A percentile compares a stretch with the other conserved stretches of the same genome.
Evolutionary conservation across 2,888 invertebrate genomes (phyloP).

Genomic region (Baccha elongata): DNA sequence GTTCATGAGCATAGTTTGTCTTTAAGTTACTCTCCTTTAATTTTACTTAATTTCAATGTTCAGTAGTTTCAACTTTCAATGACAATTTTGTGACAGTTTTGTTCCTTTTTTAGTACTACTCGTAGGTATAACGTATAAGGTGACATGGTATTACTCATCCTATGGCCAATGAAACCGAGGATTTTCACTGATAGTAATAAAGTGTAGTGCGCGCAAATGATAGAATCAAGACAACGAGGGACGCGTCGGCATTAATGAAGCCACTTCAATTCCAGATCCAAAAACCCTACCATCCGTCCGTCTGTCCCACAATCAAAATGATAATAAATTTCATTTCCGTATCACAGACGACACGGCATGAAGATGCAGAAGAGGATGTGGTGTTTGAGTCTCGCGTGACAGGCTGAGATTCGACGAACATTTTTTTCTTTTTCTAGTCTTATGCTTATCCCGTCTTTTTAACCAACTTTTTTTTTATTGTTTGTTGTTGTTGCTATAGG

Average conservation of each 20-base stretch:
- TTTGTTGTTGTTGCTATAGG: slow-evolving; percentile 66
- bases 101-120: too few relatives aligned
- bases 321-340: slow-evolving; percentile 70
- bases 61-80: too few relatives aligned
- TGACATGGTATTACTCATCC: too few relatives aligned
- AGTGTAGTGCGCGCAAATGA: slow-evolving; percentile 52
- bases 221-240: slow-evolving; percentile 22
- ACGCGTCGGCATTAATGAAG: not conserved
- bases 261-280: slow-evolving; percentile 18
- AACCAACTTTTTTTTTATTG: slow-evolving; percentile 51
- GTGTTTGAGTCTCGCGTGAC: slow-evolving; percentile 69
- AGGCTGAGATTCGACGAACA: slow-evolving; percentile 53
- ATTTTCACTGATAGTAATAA: slow-evolving; percentile 52
- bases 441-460: slow-evolving; percentile 18
- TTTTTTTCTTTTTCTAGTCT: not conserved
- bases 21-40: too few relatives aligned
- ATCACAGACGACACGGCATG: slow-evolving; percentile 51
- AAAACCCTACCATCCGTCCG: slow-evolving; percentile 12
- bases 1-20: too few relatives aligned
- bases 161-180: slow-evolving; percentile 66
- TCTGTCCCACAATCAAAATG: slow-evolving; percentile 14
- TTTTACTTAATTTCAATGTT: too few relatives aligned
- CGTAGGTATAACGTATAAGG: too few relatives aligned
- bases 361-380: slow-evolving; percentile 28
- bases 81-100: too few relatives aligned